Conservation (phyloP, 2,888 invertebrate genomes). For the Zygogramma bicolorata region DNA sequence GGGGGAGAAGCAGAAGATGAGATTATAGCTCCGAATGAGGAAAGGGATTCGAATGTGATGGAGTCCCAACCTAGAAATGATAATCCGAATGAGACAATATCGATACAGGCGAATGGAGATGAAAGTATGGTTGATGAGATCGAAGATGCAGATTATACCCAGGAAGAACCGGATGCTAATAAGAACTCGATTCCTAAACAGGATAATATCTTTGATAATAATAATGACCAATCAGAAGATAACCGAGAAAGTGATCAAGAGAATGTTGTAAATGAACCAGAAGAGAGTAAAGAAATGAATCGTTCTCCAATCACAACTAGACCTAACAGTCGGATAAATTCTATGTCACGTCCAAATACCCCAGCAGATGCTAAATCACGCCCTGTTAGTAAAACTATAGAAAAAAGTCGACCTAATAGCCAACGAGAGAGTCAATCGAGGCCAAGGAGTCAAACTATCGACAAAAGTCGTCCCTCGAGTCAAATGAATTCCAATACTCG, state of each 20-base stretch:
- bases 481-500: constrained; percentile 30
- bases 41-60: constrained; percentile 4
- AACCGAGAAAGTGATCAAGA: constrained; percentile 22
- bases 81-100: constrained; percentile 2
- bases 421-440: constrained; percentile 23
- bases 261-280: not conserved
- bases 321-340: constrained; percentile 15
- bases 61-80: not conserved
- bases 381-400: constrained; percentile 9
- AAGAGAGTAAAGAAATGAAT: not conserved
- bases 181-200: constrained; percentile 32
- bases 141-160: not conserved
- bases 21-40: constrained; percentile 41
- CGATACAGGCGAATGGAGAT: not conserved
- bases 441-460: constrained; percentile 23
- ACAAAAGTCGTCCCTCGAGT: constrained; percentile 17
- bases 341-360: constrained; percentile 11
- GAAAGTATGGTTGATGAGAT: constrained; percentile 23
- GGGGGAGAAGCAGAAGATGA: constrained; percentile 38
- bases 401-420: constrained; percentile 29
- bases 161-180: constrained; percentile 32
- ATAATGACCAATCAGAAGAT: constrained; percentile 34
- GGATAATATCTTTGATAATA: constrained; percentile 46
- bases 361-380: not conserved
- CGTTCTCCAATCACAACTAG: constrained; percentile 27